Evolutionary conservation across 2,888 invertebrate genomes (phyloP).

Genomic region (Hirudinaria manillensis): DNA sequence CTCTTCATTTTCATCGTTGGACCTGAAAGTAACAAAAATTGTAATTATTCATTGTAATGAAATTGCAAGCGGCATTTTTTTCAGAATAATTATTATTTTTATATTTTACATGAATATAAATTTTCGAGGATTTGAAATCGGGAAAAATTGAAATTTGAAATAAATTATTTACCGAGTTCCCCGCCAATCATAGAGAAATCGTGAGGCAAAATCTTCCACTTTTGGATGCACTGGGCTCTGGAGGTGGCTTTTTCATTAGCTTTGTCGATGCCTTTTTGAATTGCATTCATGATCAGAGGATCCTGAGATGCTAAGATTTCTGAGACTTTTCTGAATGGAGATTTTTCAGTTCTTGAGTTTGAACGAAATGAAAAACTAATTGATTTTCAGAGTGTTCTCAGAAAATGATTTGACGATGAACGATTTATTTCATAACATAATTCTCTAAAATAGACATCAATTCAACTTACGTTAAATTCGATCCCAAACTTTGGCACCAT

Average conservation of each 20-base stretch:
- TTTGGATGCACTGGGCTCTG: constrained; percentile 78
- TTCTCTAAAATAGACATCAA: background rate
- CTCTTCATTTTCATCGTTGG: constrained; percentile 82
- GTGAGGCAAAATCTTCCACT: constrained; percentile 72
- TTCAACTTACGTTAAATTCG: constrained; percentile 44
- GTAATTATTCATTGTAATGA: too few relatives aligned
- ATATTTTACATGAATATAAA: too few relatives aligned
- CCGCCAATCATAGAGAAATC: constrained; percentile 82
- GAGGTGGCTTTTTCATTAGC: constrained; percentile 75
- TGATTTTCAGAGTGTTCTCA: too few relatives aligned
- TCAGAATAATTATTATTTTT: background rate
- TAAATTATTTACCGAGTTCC: constrained; percentile 66
- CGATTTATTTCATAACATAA: too few relatives aligned
- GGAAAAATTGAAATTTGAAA: background rate
- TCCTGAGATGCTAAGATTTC: constrained; percentile 24
- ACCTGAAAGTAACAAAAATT: constrained; percentile 59
- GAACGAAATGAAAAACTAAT: too few relatives aligned
- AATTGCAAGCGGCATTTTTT: background rate
- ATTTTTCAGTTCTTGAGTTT: background rate
- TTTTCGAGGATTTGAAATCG: too few relatives aligned
- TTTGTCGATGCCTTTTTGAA: constrained; percentile 66
- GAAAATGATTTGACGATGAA: too few relatives aligned
- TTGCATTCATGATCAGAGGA: constrained; percentile 57
- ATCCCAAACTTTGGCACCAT: constrained; percentile 56
- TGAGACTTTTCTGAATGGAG: constrained; percentile 48